Base-by-base conservation (phyloP, 2,888 invertebrate species). In the Octonoba sinensis region DNA sequence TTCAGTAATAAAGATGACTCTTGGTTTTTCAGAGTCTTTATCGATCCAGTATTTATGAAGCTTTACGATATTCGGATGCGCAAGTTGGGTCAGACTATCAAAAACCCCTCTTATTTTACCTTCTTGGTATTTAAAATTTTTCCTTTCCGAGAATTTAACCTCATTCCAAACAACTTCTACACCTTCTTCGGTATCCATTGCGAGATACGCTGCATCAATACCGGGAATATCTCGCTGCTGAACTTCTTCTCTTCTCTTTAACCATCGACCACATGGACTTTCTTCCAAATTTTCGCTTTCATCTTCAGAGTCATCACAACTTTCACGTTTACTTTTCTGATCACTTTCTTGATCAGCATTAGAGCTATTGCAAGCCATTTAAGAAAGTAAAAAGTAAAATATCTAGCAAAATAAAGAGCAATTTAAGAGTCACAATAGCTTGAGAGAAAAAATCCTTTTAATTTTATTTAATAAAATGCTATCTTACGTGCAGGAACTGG, bases 31-130 rank as follows among this genome's bases (percentile, higher is more conserved):
- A 89, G 95, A 94, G 90, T 96, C 95, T 87, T 95, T 95, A 90
- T 99, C 99, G 87, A 97, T 97, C 99, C 99, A 99, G 90, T 99
- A 99, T 88, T 97, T 94, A 91, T 99, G 99, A 91, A 99, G 98
- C 90, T 99, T 99, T 87, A 99, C 99, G 88, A 99, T 97, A 90
- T 99, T 99, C 84, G 97, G 96, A 90, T 99, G 99, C 88, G 98
- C 97, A 86, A 99, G 91, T 89, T 96, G 94, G 66, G 97, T 96
- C 87, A 99, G 93, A 91, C 97, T 99, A 90, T 99, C 98, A 90
- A 99, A 99, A 86, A 99, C 96, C 89, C 94, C 93, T 88, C 96
- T 95, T 88, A 99, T 97, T 90, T 97, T 97, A 89, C 97, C 97
- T 87, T 99, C 97, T 89, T 99, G 97, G 84, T 96, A 94, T 89